Conservation (phyloP, 2,797 vertebrate species). For the Hybognathus amarus region DNA sequence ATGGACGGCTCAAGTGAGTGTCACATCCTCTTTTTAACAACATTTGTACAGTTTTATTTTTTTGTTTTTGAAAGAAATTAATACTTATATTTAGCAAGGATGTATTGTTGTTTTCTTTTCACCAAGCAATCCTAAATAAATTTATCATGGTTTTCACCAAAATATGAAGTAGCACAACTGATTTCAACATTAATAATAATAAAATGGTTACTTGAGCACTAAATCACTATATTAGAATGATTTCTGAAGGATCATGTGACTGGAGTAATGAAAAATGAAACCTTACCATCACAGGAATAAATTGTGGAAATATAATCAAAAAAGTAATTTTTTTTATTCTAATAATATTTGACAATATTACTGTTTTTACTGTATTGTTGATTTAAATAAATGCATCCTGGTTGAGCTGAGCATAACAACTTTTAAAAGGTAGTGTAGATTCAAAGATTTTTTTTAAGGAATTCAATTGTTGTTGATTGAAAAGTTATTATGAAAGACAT, state of each 20-base stretch:
- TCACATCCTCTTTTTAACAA: neutral
- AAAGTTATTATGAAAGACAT: neutral
- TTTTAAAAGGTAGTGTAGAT: neutral
- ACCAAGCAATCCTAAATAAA: too few relatives aligned
- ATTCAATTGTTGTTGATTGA: neutral
- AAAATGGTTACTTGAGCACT: neutral
- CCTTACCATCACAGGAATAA: too few relatives aligned
- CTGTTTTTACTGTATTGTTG: neutral
- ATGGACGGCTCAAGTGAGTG: constrained; percentile 89
- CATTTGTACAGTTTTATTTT: constrained; percentile 2
- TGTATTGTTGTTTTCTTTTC: neutral
- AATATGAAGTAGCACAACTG: neutral
- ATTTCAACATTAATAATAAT: neutral
- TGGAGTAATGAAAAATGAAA: neutral
- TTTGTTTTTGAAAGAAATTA: neutral
- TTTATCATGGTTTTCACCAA: neutral
- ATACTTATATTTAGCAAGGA: neutral
- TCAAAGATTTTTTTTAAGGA: neutral
- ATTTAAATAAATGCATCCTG: neutral
- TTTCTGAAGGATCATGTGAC: neutral
- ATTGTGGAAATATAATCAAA: neutral
- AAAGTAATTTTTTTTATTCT: neutral
- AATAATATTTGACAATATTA: neutral
- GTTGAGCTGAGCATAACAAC: neutral
- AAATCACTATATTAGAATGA: neutral